phyloP scores from a whole-genome alignment of 2,113 vertebrate genomes.

The Rhipidura dahli region DNA sequence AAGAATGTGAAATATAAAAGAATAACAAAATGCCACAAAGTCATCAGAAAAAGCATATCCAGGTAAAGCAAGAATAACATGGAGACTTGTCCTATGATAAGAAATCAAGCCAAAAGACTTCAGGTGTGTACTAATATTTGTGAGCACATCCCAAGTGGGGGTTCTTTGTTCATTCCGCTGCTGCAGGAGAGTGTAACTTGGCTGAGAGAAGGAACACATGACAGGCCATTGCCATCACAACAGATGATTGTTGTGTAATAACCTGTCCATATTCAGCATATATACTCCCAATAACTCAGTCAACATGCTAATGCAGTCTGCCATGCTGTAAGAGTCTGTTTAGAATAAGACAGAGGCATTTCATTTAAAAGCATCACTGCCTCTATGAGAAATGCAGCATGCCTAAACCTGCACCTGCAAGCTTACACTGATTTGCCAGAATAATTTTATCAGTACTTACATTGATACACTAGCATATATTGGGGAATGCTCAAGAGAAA shows the following conservation, averaged over 20 bases:
- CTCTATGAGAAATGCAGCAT: background rate
- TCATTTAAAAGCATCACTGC: background rate
- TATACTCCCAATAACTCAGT: background rate
- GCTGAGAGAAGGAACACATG: background rate
- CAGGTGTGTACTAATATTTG: background rate
- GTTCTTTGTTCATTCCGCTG: background rate
- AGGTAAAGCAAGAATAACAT: background rate
- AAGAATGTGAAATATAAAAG: background rate
- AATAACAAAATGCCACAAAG: background rate
- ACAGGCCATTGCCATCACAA: too few species aligned
- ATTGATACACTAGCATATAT: background rate
- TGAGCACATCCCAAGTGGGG: background rate
- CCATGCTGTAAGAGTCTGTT: background rate
- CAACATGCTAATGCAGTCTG: background rate
- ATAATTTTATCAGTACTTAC: background rate
- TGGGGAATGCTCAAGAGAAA: background rate
- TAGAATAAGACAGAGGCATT: background rate
- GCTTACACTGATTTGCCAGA: background rate
- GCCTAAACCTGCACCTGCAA: background rate
- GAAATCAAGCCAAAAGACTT: background rate
- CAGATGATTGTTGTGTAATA: background rate
- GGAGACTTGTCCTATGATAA: background rate
- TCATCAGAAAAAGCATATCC: background rate
- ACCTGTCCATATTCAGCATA: background rate
- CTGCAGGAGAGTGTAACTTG: background rate